Base-by-base conservation (phyloP, 2,113 vertebrate genomes). In the Cyphomyrus plagiostoma region DNA sequence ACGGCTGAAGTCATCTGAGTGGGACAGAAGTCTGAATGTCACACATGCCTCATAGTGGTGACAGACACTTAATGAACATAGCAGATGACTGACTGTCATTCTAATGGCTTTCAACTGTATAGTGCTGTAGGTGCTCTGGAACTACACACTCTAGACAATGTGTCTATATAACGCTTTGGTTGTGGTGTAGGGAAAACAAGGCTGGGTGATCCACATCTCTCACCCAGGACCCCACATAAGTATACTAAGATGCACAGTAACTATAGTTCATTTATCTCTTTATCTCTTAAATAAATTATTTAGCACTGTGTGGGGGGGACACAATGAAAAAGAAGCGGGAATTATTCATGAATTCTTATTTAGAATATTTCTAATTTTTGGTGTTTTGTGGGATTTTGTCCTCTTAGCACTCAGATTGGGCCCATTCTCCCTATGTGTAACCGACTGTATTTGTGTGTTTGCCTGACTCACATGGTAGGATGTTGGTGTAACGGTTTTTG, bases 401-500 rank as follows among this genome's bases (percentile, higher is more conserved):
- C n/a, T 42, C 70, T 77, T 77, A 39, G 70, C 35, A 6, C 30
- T 39, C 17, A 11, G 13, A 42, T 42, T 35, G 35, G 35, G 70
- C 5, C 35, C 0, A 19, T 3, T 77, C 26, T 77, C 70, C 26
- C 17, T 77, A 39, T 3, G 13, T 39, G n/a, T 70, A 70, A 30
- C 8, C 1, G n/a, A 70, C 10, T 70, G 26, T 13, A 70, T 45
- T 26, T 82, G 39, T 45, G 39, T 48, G 21, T 84, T 84, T 11
- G 82, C 15, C 7, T 3, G 45, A 96, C 98, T 98, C 93, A 99
- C 98, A 99, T 0, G 98, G 98, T 6, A 99, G 95, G 93, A 99
- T 99, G 90, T 99, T 99, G 77, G 98, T 99, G 94, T 99, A 99
- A 90, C 98, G 96, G 91, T 99, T 99, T 95, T 99, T 99, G 39